Conservation (phyloP, 2,888 invertebrate genomes). For the Drosophila subquinaria region DNA sequence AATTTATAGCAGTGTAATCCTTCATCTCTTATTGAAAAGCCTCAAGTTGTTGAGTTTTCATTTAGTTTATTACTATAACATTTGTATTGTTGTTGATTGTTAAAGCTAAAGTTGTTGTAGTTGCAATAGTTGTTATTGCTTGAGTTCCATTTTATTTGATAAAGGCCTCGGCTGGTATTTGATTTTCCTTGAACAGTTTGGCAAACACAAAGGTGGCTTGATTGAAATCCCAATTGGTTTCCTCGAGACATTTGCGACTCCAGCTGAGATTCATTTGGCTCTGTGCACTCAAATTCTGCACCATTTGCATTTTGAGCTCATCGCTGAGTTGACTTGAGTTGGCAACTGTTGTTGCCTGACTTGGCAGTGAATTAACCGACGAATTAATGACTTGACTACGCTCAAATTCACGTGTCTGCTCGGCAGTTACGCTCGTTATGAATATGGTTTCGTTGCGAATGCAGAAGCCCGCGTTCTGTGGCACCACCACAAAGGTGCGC, state of each 20-base stretch:
- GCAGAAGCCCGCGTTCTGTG: slow-evolving; percentile 92
- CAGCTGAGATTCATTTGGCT: slow-evolving; percentile 69
- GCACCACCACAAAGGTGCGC: slow-evolving; percentile 92
- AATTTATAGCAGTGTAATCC: too few species aligned
- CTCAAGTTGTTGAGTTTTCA: neutral
- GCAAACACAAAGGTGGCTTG: slow-evolving; percentile 92
- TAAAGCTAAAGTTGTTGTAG: neutral
- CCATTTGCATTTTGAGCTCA: slow-evolving; percentile 90
- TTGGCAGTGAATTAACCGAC: slow-evolving; percentile 75
- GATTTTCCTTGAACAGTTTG: slow-evolving; percentile 91
- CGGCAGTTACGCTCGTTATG: slow-evolving; percentile 90
- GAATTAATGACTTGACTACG: slow-evolving; percentile 31
- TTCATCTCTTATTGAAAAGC: neutral
- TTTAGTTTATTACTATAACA: neutral
- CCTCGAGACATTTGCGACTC: slow-evolving; percentile 89
- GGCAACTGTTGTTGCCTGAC: slow-evolving; percentile 65
- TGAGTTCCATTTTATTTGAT: slow-evolving; percentile 87
- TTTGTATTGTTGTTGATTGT: neutral
- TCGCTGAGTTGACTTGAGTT: slow-evolving; percentile 84
- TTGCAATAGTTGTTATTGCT: neutral
- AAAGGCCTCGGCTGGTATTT: slow-evolving; percentile 94
- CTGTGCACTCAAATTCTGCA: slow-evolving; percentile 89
- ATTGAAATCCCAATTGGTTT: slow-evolving; percentile 95
- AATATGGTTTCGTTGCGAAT: slow-evolving; percentile 94
- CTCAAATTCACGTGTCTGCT: slow-evolving; percentile 86